These are phyloP conservation scores for Drosophila kambysellisi DNA, from an alignment of 2,888 invertebrate species.

Conservation along the genomic window DNA sequence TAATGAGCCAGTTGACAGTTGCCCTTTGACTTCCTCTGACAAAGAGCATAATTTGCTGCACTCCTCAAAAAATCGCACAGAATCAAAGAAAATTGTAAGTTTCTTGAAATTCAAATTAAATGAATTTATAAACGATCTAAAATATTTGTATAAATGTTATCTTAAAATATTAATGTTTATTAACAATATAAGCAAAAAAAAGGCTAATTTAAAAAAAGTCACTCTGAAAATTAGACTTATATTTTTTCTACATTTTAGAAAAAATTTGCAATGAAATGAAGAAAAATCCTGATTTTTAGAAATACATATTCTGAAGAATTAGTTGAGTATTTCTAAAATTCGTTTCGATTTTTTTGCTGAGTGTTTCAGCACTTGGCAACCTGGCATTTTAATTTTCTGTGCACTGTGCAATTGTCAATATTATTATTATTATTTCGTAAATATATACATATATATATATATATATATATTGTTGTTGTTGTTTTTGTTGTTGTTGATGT, in stretches of 20 bases:
- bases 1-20: slow-evolving; percentile 62
- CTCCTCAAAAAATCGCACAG: neutral
- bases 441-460: slow-evolving; percentile 1
- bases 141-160: too few species aligned
- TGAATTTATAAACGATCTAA: too few species aligned
- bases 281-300: too few species aligned
- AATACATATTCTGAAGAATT: neutral
- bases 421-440: slow-evolving; percentile 20
- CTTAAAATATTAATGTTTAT: too few species aligned
- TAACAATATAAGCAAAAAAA: too few species aligned
- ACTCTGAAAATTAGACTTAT: too few species aligned
- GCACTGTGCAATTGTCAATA: slow-evolving; percentile 16
- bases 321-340: neutral
- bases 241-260: too few species aligned
- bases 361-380: neutral
- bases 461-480: slow-evolving; percentile 1
- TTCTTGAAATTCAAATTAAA: too few species aligned
- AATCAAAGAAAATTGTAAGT: neutral
- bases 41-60: slow-evolving; percentile 21
- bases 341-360: neutral
- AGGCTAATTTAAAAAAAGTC: too few species aligned
- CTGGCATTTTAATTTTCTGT: neutral
- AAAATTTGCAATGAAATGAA: too few species aligned
- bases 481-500: slow-evolving; percentile 3
- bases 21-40: slow-evolving; percentile 43